These are phyloP conservation scores for Syrmaticus mikado DNA, from an alignment of 2,113 vertebrate species.

Conservation along the genomic window DNA sequence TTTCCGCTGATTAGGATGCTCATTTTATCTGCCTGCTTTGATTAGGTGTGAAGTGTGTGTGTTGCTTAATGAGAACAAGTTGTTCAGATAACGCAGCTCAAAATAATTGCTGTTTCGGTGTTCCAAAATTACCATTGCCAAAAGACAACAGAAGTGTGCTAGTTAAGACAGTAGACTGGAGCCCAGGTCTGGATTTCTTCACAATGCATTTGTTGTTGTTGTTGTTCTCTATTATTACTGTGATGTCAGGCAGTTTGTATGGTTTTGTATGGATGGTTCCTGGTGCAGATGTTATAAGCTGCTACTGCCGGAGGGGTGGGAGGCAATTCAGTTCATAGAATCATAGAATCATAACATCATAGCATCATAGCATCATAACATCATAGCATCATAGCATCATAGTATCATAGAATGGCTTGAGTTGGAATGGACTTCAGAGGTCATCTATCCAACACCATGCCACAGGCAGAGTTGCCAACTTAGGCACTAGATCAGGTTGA, in stretches of 20 bases:
- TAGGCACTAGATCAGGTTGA: too few species aligned
- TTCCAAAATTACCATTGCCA: background rate
- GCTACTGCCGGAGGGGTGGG: rapidly evolving
- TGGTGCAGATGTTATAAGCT: background rate
- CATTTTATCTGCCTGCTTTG: background rate
- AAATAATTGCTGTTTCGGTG: background rate
- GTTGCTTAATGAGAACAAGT: constrained; percentile 13
- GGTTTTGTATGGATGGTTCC: background rate
- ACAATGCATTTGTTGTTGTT: too few species aligned
- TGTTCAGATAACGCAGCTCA: constrained; percentile 20
- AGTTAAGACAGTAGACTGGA: background rate
- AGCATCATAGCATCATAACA: too few species aligned
- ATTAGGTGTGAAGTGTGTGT: background rate
- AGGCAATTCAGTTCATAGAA: background rate
- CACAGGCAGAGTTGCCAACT: too few species aligned
- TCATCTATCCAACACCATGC: too few species aligned
- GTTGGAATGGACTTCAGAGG: too few species aligned
- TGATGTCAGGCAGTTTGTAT: background rate
- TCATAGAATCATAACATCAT: too few species aligned
- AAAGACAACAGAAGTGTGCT: background rate
- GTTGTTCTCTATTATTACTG: background rate
- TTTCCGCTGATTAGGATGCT: background rate
- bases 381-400: too few species aligned
- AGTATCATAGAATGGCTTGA: too few species aligned
- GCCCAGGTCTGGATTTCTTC: background rate